Evolutionary conservation across 2,888 invertebrate species (phyloP), one percentile per base, ranked within the genome.

Genomic region (Dichetophora obliterata): DNA sequence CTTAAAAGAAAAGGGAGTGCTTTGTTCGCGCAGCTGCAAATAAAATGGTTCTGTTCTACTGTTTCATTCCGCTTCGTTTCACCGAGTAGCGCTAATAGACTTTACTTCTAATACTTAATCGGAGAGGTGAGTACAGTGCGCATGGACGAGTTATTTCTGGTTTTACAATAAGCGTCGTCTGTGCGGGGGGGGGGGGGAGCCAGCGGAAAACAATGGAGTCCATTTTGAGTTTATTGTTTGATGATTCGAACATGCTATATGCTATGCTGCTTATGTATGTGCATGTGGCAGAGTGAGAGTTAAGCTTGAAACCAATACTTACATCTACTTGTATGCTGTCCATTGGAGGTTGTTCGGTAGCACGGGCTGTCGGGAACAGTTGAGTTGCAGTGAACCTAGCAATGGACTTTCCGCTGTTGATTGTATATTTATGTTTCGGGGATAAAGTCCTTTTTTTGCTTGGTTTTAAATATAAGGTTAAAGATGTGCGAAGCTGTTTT

Each of bases 161-260:
- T 11, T 57, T 54, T 22, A 24, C 74, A 74, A 22, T 22, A 11
- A 73, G 61, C 61, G 50, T 11, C 27, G 22, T 27, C 63, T 48
- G 52, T 16, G 8, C 16, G 50, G 22, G 52, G 66, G 61, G 52
- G 22, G 8, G 6, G 50, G 22, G 52, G 66, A 65, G 78, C 84
- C 85, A 85, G 86, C 84, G 85, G 85, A 84, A 84, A 85, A 83
- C 84, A 85, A 85, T 84, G 88, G 87, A 88, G 88, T 89, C 88
- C 87, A 89, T 89, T 89, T 88, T 87, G 88, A 89, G 88, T 89
- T 88, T 88, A 89, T 89, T 89, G 88, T 89, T 89, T 89, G 88
- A 88, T 88, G 88, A 89, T 89, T 89, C 88, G 87, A 87, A 86
- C 86, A 87, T 87, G 85, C 85, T 85, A 85, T 86, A 83, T 81